phyloP scores from a whole-genome alignment of 2,888 invertebrate species.

The Brachycybe producta region DNA sequence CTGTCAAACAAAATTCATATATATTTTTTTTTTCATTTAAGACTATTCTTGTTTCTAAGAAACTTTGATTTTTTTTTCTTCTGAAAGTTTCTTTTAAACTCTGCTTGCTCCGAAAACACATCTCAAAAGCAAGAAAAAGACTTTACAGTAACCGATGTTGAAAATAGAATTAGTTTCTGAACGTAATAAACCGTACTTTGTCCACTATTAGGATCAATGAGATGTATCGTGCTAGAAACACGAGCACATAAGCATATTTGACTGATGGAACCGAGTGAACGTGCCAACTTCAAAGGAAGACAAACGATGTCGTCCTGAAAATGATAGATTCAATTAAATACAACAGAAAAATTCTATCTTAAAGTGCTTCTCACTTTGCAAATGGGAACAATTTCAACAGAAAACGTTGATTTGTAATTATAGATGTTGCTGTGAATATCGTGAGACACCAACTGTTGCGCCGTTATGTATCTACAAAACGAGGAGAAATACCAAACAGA shows the following conservation, averaged over 20 bases:
- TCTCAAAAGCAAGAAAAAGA: too few relatives aligned
- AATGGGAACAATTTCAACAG: constrained; percentile 88
- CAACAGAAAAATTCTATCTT: not conserved
- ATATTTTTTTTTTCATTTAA: not conserved
- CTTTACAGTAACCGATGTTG: constrained; percentile 25
- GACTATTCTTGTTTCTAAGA: not conserved
- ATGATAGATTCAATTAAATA: constrained; percentile 9
- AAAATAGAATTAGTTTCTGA: not conserved
- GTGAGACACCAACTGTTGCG: constrained; percentile 91
- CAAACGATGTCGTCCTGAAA: constrained; percentile 56
- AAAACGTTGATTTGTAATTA: constrained; percentile 85
- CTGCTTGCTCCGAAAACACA: too few relatives aligned
- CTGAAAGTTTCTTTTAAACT: too few relatives aligned
- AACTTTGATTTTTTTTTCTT: too few relatives aligned
- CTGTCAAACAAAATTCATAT: too few relatives aligned
- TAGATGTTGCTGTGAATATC: constrained; percentile 93
- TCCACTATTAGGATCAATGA: constrained; percentile 80
- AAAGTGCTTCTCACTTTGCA: constrained; percentile 66
- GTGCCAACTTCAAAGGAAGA: constrained; percentile 68
- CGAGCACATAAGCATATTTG: constrained; percentile 76
- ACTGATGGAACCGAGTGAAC: constrained; percentile 73
- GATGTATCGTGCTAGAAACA: constrained; percentile 75
- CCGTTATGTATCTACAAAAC: constrained; percentile 53
- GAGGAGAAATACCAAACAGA: constrained; percentile 10
- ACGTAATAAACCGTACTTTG: constrained; percentile 46